These are phyloP conservation scores for Sinocyclocheilus grahami DNA, from an alignment of 2,113 vertebrate genomes.

Conservation along the genomic window DNA sequence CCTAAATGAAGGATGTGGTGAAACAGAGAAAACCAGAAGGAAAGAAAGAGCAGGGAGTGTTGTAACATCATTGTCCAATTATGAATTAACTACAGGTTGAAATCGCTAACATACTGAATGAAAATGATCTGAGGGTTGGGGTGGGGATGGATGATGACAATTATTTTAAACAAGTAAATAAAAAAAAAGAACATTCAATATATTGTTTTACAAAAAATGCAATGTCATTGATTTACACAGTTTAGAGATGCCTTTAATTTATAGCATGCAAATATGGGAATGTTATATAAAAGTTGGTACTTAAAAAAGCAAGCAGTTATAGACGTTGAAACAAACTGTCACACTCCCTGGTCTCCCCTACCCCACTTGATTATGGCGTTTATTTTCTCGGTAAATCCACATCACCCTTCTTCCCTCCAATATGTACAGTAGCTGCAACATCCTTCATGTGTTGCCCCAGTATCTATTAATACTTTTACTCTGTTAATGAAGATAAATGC, in stretches of 20 bases:
- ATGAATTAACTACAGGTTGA: not conserved
- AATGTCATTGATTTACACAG: not conserved
- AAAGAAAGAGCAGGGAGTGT: slow-evolving; percentile 10
- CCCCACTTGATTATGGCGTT: slow-evolving; percentile 42
- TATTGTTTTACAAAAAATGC: too few relatives aligned
- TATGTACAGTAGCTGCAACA: slow-evolving; percentile 53
- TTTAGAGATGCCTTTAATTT: not conserved
- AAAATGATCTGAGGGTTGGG: not conserved
- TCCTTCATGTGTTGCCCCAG: slow-evolving; percentile 60
- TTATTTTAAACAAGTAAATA: not conserved
- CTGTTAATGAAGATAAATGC: slow-evolving; percentile 75
- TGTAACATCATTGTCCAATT: not conserved
- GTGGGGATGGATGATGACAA: not conserved
- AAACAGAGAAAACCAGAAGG: slow-evolving; percentile 12
- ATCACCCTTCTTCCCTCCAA: slow-evolving; percentile 7
- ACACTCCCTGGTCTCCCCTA: not conserved
- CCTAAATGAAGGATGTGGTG: not conserved
- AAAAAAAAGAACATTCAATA: too few relatives aligned
- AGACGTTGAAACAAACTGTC: not conserved
- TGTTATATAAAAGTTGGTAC: not conserved
- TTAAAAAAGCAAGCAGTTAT: not conserved
- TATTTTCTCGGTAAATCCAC: slow-evolving; percentile 45
- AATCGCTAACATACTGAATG: not conserved
- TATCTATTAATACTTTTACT: slow-evolving; percentile 70
- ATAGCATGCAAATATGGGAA: not conserved